These are phyloP conservation scores for Oreocharis arfaki DNA, from an alignment of 2,113 vertebrate species.

Conservation along the genomic window DNA sequence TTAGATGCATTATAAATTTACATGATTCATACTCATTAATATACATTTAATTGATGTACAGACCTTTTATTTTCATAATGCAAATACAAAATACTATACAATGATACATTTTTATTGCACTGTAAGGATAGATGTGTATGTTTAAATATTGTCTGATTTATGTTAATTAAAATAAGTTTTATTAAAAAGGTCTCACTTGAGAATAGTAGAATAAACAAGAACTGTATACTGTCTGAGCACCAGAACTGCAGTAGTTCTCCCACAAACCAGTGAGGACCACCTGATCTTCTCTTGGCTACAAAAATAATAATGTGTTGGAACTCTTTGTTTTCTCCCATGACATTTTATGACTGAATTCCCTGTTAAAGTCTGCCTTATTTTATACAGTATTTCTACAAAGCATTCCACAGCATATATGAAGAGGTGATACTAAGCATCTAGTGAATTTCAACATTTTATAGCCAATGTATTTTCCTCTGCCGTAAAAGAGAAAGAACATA, in stretches of 20 bases:
- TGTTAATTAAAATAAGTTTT: conserved; percentile 79
- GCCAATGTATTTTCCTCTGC: conserved; percentile 85
- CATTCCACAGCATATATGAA: conserved; percentile 80
- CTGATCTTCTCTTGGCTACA: conserved; percentile 72
- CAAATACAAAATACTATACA: conserved; percentile 80
- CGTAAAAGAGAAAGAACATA: conserved; percentile 37
- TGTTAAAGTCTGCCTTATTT: conserved; percentile 93
- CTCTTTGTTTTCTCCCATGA: conserved; percentile 68
- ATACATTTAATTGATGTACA: conserved; percentile 80
- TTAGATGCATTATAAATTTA: conserved; percentile 81
- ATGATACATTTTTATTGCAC: conserved; percentile 87
- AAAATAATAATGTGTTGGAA: conserved; percentile 71
- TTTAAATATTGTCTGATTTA: conserved; percentile 78
- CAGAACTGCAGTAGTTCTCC: neutral
- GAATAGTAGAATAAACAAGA: conserved; percentile 11
- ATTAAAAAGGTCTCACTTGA: conserved; percentile 65
- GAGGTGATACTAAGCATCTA: conserved; percentile 76
- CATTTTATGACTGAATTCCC: conserved; percentile 83
- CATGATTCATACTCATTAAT: conserved; percentile 75
- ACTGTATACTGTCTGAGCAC: neutral
- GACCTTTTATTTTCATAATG: conserved; percentile 86
- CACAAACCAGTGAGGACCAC: conserved; percentile 47
- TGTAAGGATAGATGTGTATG: conserved; percentile 80
- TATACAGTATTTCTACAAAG: conserved; percentile 92
- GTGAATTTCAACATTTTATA: conserved; percentile 86